Base-by-base conservation (phyloP, 1,140 invertebrate species). In the Orchesella cincta region DNA sequence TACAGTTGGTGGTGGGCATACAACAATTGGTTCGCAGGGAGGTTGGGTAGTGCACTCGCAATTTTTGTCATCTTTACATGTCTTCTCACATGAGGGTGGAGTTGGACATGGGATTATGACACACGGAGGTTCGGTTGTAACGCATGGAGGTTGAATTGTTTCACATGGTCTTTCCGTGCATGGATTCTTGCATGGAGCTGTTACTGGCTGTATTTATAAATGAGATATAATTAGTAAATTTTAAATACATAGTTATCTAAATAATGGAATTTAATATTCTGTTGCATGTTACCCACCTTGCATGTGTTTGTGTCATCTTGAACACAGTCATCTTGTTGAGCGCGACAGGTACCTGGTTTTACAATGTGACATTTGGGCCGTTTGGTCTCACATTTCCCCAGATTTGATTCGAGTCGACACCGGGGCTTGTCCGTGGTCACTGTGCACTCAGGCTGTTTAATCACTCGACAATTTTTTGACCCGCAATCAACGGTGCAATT, bases 401-500 rank as follows among this genome's bases (percentile, higher is more conserved):
- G 54, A 46, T 46, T 46, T 12, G 54, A 23, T 23, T n/a, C 54
- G 12, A 57, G 23, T 14, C 54, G 54, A 26, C 54, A 57, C 3
- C 14, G 54, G 23, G 54, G 54, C 54, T 23, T 57, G 8, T 57
- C 54, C 12, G 26, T 26, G 20, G 8, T 20, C 23, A 57, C 14
- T 5, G 8, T 57, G 26, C 54, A 57, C 5, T 18, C 54, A 14
- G 54, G 54, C 26, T 57, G 54, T 26, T 16, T 8, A 23, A 57
- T 8, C 26, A 57, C 23, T 46, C 18, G 5, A 23, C 54, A 57
- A 26, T 16, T 23, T 16, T 57, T 23, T 14, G 54, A 23, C 12
- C 54, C 54, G 26, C 54, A 57, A 23, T 57, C 54, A 14, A 57
- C 54, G 14, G 54, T n/a, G 23, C 54, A 57, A 57, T 57, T 57